phyloP scores from a whole-genome alignment of 2,113 vertebrate genomes.

The Trematomus loennbergii region DNA sequence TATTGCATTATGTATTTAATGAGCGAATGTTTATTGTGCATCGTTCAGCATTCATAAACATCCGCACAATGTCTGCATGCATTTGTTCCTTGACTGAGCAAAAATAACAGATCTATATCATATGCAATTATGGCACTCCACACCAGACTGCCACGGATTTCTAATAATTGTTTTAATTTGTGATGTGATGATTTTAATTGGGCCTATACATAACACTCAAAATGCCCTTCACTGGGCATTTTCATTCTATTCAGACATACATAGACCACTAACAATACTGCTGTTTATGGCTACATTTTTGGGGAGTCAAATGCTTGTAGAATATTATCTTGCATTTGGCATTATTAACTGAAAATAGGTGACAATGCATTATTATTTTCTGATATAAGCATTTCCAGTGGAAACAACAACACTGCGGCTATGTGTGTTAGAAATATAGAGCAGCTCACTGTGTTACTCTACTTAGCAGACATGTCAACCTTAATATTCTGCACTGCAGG shows the following conservation, averaged over 20 bases:
- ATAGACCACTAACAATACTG: background rate
- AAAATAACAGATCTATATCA: constrained; percentile 22
- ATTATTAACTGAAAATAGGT: background rate
- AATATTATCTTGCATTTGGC: background rate
- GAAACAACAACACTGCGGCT: background rate
- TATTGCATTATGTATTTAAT: constrained; percentile 5
- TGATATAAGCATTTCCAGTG: too few relatives aligned
- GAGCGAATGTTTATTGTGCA: constrained; percentile 4
- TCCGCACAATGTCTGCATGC: constrained; percentile 21
- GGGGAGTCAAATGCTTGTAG: too few relatives aligned
- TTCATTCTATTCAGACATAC: background rate
- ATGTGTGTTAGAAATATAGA: constrained; percentile 16
- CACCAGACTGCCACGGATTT: background rate
- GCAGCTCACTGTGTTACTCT: constrained; percentile 57
- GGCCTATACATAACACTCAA: background rate
- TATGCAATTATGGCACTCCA: background rate
- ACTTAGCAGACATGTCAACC: constrained; percentile 56
- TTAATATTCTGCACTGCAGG: constrained; percentile 73
- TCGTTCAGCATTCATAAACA: background rate
- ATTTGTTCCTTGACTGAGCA: constrained; percentile 1
- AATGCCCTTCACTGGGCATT: background rate
- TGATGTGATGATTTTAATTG: background rate
- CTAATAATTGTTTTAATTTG: background rate
- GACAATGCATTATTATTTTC: too few relatives aligned
- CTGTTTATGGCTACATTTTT: too few relatives aligned